Conservation (phyloP, 2,113 vertebrate species). For the Chionomys nivalis region DNA sequence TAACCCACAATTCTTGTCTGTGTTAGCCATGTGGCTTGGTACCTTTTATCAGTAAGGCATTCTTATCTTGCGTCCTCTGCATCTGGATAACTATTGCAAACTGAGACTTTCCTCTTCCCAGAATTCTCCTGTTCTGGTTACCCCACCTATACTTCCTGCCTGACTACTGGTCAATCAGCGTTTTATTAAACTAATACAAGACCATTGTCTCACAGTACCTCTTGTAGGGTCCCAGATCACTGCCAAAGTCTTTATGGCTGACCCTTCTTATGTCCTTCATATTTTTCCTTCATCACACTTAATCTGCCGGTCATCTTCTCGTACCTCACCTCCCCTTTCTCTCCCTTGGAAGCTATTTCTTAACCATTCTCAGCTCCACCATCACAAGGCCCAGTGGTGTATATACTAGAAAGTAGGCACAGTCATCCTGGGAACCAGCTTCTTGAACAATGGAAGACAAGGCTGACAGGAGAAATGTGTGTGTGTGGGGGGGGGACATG, state of each 20-base stretch:
- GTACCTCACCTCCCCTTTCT: neutral
- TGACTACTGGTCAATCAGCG: no score
- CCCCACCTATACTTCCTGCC: no score
- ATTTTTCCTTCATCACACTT: neutral
- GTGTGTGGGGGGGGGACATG: neutral
- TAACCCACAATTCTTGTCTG: no score
- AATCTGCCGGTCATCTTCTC: neutral
- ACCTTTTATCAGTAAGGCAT: no score
- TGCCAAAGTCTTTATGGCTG: neutral
- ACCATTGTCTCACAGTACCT: neutral
- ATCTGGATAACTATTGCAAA: no score
- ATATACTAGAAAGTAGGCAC: neutral
- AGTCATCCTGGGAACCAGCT: neutral
- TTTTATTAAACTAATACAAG: no score
- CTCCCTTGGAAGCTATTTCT: neutral
- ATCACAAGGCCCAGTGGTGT: neutral
- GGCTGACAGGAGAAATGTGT: no score
- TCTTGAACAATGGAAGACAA: neutral
- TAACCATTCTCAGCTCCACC: neutral
- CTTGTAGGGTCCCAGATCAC: neutral
- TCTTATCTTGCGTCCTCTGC: no score
- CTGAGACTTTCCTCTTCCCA: no score
- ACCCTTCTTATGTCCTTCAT: accelerated
- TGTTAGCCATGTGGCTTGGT: no score
- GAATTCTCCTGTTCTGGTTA: no score